Conservation (phyloP, 2,113 vertebrate genomes). For the Ptychochromis oligacanthus region DNA sequence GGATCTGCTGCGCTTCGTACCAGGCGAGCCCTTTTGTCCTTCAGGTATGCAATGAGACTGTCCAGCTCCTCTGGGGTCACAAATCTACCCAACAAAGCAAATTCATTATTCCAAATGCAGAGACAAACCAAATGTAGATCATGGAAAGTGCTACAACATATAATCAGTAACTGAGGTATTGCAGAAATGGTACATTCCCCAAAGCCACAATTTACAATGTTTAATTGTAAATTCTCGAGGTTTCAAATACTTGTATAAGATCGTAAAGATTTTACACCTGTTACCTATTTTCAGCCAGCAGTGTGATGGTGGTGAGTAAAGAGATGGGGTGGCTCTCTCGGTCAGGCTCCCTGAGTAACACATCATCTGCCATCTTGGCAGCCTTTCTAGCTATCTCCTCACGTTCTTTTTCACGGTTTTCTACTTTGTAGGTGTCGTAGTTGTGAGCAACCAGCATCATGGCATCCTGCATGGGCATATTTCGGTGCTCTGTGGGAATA, state of each 20-base stretch:
- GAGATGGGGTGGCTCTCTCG: constrained; percentile 80
- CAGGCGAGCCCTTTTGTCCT: constrained; percentile 89
- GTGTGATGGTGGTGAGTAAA: constrained; percentile 76
- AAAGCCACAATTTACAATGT: accelerated
- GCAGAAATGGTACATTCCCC: background rate
- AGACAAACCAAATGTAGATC: background rate
- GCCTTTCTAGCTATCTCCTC: constrained; percentile 94
- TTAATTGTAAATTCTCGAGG: background rate
- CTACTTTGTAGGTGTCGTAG: constrained; percentile 90
- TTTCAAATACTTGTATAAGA: background rate
- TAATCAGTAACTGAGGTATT: background rate
- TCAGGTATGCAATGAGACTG: constrained; percentile 89
- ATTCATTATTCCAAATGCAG: too few species aligned
- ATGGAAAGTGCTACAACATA: background rate
- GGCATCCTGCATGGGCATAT: constrained; percentile 97
- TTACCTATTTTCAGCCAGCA: constrained; percentile 82
- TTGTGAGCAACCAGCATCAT: constrained; percentile 96
- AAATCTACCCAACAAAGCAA: constrained; percentile 76
- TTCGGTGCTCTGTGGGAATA: constrained; percentile 87
- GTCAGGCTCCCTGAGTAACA: constrained; percentile 90
- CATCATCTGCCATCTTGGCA: constrained; percentile 96
- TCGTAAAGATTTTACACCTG: background rate
- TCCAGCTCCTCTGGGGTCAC: constrained; percentile 91
- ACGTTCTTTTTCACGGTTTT: constrained; percentile 92
- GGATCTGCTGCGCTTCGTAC: constrained; percentile 81